A percentile compares a stretch with the other conserved stretches of the same genome.
These are phyloP conservation scores for Melieria crassipennis DNA, from an alignment of 2,888 invertebrate species.

Conservation along the genomic window DNA sequence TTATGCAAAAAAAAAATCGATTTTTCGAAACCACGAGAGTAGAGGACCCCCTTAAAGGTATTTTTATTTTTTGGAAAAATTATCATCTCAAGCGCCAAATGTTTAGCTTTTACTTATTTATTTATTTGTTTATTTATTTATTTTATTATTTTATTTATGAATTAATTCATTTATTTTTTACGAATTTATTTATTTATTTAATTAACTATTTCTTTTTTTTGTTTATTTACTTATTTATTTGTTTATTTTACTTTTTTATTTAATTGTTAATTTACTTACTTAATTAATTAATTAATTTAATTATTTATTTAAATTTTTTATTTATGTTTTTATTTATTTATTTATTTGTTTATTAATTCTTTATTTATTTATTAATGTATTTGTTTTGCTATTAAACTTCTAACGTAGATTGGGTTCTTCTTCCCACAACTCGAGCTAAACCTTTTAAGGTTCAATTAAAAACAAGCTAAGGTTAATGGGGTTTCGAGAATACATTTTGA, in stretches of 20 bases:
- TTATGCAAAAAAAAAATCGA: too few relatives aligned
- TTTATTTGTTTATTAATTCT: background rate
- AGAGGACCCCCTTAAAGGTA: too few relatives aligned
- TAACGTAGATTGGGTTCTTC: too few relatives aligned
- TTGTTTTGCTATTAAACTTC: background rate
- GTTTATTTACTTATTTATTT: background rate
- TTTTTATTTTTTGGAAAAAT: too few relatives aligned
- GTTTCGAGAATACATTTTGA: too few relatives aligned
- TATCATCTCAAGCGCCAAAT: too few relatives aligned
- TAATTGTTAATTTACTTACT: too few relatives aligned
- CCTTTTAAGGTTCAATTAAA: too few relatives aligned
- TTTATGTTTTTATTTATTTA: background rate
- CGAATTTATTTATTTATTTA: background rate
- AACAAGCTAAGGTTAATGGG: too few relatives aligned
- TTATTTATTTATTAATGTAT: background rate
- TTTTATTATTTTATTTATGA: conserved; percentile 3
- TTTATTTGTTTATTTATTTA: conserved; percentile 10
- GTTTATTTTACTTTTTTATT: background rate
- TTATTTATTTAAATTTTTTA: background rate
- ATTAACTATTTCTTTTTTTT: background rate
- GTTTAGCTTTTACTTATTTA: conserved; percentile 3
- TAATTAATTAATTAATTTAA: too few relatives aligned
- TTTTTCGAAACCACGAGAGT: too few relatives aligned
- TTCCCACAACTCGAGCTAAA: too few relatives aligned
- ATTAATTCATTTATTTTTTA: background rate